These are phyloP conservation scores for Tinea trinotella DNA, from an alignment of 2,888 invertebrate genomes.

Conservation along the genomic window DNA sequence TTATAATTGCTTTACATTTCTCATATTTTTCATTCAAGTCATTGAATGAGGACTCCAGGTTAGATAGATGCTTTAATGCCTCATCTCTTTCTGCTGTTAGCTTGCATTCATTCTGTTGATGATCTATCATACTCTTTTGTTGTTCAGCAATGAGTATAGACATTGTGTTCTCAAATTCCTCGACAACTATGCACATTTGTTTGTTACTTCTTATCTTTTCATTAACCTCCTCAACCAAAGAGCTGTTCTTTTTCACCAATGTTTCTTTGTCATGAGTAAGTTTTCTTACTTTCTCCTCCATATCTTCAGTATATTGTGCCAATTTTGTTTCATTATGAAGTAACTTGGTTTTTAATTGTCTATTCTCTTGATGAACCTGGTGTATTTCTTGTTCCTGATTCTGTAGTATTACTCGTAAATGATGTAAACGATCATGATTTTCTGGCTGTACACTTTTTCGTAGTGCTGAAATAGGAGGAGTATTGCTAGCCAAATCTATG, in stretches of 20 bases:
- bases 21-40: constrained; percentile 75
- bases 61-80: constrained; percentile 70
- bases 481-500: constrained; percentile 50
- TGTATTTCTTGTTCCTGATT: constrained; percentile 57
- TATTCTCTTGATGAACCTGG: constrained; percentile 49
- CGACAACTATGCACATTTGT: constrained; percentile 78
- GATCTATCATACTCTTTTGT: constrained; percentile 73
- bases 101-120: constrained; percentile 58
- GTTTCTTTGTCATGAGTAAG: constrained; percentile 45
- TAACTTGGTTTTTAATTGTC: constrained; percentile 46
- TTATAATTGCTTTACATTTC: constrained; percentile 72
- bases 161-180: constrained; percentile 85
- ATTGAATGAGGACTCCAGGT: constrained; percentile 75
- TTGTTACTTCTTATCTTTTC: constrained; percentile 52
- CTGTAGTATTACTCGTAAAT: constrained; percentile 47
- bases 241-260: constrained; percentile 40
- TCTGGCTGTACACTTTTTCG: constrained; percentile 38
- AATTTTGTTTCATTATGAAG: constrained; percentile 46
- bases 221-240: constrained; percentile 46
- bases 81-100: constrained; percentile 70
- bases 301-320: constrained; percentile 40
- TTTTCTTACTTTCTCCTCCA: constrained; percentile 46
- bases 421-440: constrained; percentile 46
- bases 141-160: constrained; percentile 80
- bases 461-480: constrained; percentile 53